Evolutionary conservation across 92 coral and sea anemone species (phyloP), one percentile per base, ranked within the genome.

Genomic region (Anthopleura xanthogrammica): DNA sequence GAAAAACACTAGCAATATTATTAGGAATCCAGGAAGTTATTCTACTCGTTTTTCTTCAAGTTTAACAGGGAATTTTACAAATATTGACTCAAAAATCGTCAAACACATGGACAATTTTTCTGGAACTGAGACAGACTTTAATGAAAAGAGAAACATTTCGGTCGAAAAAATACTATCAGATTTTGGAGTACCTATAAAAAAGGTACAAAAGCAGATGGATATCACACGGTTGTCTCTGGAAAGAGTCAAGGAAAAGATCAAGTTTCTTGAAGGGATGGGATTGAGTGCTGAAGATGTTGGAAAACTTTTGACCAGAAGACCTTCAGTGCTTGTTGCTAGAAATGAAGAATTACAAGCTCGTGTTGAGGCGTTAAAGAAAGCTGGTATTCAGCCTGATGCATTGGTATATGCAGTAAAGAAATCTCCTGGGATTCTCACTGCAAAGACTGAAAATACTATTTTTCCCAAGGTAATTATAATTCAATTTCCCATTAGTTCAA

Each of bases 401-500:
- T 39, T 90, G 72, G 86, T 85, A 39, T 80, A 90, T 41, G 92
- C 90, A 41, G 83, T 95, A 74, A 95, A 82, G 73, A 82, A 87
- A 42, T 73, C 98, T 0, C 98, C 98, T 1, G 98, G 98, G 41
- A 90, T 95, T 57, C 77, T 95, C 75, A 95, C 98, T 1, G 90
- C 93, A 6, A 94, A 79, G 60, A 85, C 90, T 13, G 98, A 94
- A 52, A 88, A 87, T 58, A 83, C 90, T 6, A 68, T 95, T 10
- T 85, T 85, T n/a, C 85, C 79, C 4, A 95, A 95, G 97, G 98
- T 91, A 83, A 20, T n/a, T n/a, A n/a, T n/a, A n/a, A 23, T 62
- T 62, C 68, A 20, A 54, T 54, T 54, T 55, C 41, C 24, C 65
- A 22, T 22, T 43, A 2, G 7, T 39, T 48, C 43, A 20, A 8